Conservation (phyloP, 2,113 vertebrate species). For the Leucopternis melanops region DNA sequence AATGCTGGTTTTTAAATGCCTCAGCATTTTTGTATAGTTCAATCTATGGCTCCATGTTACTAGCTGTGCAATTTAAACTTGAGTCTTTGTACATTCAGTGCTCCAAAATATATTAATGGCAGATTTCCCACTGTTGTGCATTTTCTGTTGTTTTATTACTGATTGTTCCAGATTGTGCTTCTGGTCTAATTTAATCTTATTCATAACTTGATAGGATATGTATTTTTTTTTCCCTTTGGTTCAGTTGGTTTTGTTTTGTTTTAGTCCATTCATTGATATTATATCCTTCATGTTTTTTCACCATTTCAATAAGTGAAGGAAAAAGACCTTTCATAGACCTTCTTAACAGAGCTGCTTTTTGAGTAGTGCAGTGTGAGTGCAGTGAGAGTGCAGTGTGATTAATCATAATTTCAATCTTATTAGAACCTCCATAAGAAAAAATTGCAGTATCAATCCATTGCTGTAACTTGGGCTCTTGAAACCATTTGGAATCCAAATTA, state of each 20-base stretch:
- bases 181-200: not conserved
- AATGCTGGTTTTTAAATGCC: not conserved
- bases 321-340: not conserved
- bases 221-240: not conserved
- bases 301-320: constrained; percentile 26
- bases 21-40: not conserved
- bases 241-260: constrained; percentile 7
- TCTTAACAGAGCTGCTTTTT: not conserved
- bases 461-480: not conserved
- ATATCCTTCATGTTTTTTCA: constrained; percentile 13
- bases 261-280: constrained; percentile 13
- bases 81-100: not conserved
- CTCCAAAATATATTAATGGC: not conserved
- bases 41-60: not conserved
- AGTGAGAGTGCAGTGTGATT: not conserved
- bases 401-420: not conserved
- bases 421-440: not conserved
- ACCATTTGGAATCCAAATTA: not conserved
- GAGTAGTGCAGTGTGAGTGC: no score
- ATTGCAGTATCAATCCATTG: not conserved
- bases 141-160: constrained; percentile 31
- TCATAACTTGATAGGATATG: not conserved
- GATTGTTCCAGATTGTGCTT: constrained; percentile 15
- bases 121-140: not conserved
- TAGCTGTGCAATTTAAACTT: constrained; percentile 28